A percentile compares a stretch with the other conserved stretches of the same genome.
Evolutionary conservation across 2,888 invertebrate genomes (phyloP).

Genomic region (Trichogramma evanescens): DNA sequence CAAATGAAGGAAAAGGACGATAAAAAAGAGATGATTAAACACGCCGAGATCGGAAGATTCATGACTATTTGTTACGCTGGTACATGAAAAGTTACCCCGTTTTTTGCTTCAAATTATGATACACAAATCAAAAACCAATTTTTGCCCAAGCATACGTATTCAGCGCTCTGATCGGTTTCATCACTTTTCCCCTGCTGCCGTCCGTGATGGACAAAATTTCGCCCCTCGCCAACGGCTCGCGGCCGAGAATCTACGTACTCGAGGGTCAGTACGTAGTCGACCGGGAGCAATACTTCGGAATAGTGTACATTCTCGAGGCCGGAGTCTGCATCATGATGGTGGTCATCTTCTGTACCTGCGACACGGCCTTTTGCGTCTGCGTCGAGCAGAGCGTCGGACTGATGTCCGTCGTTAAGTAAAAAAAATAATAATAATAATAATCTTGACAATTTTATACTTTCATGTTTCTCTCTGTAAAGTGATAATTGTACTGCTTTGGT

Average conservation of each 20-base stretch:
- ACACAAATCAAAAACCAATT: too few relatives aligned
- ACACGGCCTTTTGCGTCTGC: neutral
- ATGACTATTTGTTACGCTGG: conserved; percentile 4
- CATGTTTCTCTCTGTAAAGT: neutral
- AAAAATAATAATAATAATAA: too few relatives aligned
- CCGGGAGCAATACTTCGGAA: neutral
- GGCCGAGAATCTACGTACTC: conserved; percentile 1
- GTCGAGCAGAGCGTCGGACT: conserved; percentile 6
- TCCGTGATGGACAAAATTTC: neutral
- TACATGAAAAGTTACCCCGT: neutral
- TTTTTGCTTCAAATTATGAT: neutral
- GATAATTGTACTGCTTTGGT: too few relatives aligned
- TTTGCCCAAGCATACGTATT: neutral
- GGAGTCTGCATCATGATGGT: neutral
- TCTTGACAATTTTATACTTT: neutral
- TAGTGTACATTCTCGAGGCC: conserved; percentile 5
- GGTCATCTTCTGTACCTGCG: neutral
- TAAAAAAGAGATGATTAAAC: conserved; percentile 1
- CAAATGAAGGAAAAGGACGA: neutral
- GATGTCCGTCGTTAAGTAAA: conserved; percentile 8
- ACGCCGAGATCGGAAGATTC: conserved; percentile 1
- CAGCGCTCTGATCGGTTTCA: neutral
- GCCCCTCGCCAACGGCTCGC: neutral
- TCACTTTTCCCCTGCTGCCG: conserved; percentile 4
- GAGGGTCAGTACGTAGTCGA: conserved; percentile 5